Evolutionary conservation across 2,113 vertebrate species (phyloP).

Genomic region (Azemiops feae): DNA sequence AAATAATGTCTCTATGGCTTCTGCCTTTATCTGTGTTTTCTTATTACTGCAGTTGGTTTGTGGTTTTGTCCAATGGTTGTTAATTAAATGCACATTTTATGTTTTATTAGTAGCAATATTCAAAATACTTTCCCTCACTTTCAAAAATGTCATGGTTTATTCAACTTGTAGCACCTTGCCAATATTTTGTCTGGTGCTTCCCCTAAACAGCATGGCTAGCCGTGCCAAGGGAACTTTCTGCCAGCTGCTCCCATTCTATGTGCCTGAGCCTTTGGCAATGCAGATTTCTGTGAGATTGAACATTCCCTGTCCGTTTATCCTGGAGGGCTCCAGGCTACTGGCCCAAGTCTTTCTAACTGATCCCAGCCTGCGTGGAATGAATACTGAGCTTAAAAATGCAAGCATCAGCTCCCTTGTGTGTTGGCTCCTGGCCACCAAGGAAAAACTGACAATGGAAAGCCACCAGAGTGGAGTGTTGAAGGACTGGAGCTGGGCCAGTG

Average conservation of each 20-base stretch:
- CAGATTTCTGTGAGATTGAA: neutral
- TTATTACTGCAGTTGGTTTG: neutral
- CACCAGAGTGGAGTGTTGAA: too few relatives aligned
- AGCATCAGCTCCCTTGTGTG: neutral
- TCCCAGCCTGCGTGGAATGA: neutral
- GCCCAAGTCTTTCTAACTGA: neutral
- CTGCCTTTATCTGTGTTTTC: neutral
- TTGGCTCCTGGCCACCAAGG: neutral
- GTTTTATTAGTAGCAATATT: neutral
- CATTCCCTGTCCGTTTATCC: neutral
- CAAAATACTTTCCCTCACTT: neutral
- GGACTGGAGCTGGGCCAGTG: neutral
- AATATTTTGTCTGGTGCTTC: slow-evolving; percentile 10
- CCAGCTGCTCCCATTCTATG: neutral
- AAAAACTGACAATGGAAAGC: neutral
- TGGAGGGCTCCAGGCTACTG: neutral
- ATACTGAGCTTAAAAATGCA: neutral
- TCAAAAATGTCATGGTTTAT: neutral
- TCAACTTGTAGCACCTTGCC: neutral
- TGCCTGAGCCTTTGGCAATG: neutral
- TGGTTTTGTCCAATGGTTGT: neutral
- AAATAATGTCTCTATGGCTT: neutral
- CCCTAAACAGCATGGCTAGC: neutral
- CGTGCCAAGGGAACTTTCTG: neutral
- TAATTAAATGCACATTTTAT: neutral